Percentiles rank a stretch among this genome's conserved stretches.
phyloP scores from a whole-genome alignment of 2,113 vertebrate genomes.

The Poeciliopsis occidentalis region DNA sequence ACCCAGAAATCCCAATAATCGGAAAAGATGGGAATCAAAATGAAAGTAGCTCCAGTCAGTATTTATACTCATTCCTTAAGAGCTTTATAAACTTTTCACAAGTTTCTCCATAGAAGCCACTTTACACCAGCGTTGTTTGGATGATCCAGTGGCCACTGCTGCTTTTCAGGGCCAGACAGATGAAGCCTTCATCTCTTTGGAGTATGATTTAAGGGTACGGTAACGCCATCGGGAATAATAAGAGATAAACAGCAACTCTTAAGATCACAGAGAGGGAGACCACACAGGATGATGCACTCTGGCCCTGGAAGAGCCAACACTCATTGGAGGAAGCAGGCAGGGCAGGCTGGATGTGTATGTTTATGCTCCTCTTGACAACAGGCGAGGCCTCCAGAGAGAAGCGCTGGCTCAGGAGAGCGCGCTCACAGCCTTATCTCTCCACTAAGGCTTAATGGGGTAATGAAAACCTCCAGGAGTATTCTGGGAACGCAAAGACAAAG shows the following conservation, averaged over 20 bases:
- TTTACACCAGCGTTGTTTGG: neutral
- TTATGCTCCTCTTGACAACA: slow-evolving; percentile 59
- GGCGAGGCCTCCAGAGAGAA: slow-evolving; percentile 38
- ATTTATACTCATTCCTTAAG: no score
- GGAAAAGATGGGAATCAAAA: no score
- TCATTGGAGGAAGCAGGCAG: neutral
- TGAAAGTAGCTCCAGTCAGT: no score
- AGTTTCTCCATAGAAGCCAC: neutral
- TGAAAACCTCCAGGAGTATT: slow-evolving; percentile 59
- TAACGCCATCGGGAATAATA: slow-evolving; percentile 10
- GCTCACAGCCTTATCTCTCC: slow-evolving; percentile 55
- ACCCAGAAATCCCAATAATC: no score
- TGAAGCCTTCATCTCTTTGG: neutral
- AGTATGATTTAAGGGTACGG: slow-evolving; percentile 1
- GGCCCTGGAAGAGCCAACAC: slow-evolving; percentile 25
- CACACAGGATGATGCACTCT: slow-evolving; percentile 45
- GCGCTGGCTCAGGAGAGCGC: slow-evolving; percentile 19
- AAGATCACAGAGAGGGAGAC: slow-evolving; percentile 34
- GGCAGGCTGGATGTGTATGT: slow-evolving; percentile 43
- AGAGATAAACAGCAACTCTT: slow-evolving; percentile 29
- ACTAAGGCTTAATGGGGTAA: slow-evolving; percentile 60
- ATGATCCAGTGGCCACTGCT: neutral
- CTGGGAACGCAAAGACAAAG: slow-evolving; percentile 26
- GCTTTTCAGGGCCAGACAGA: neutral
- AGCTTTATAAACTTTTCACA: neutral